phyloP scores from a whole-genome alignment of 2,113 vertebrate species.

The Copsychus sechellarum region DNA sequence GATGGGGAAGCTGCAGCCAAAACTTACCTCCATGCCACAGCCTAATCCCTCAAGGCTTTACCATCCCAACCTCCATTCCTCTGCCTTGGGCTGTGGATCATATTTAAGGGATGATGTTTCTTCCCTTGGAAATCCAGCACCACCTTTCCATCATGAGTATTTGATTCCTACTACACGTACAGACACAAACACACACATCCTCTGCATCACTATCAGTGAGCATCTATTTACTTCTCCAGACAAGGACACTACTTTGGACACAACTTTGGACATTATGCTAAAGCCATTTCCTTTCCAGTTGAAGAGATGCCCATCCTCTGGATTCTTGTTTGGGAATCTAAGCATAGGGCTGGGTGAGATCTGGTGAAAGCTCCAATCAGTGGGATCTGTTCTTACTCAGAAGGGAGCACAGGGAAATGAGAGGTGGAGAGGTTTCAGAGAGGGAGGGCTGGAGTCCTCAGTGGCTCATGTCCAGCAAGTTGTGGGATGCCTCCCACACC shows the following conservation, averaged over 20 bases:
- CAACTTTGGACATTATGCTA: neutral
- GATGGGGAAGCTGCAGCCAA: neutral
- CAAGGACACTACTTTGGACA: neutral
- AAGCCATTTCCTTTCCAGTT: neutral
- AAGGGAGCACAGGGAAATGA: neutral
- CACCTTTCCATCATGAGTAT: neutral
- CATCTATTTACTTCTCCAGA: constrained; percentile 1
- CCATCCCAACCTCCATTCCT: neutral
- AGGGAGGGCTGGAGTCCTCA: neutral
- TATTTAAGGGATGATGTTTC: neutral
- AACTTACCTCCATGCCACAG: constrained; percentile 1
- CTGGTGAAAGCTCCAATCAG: neutral
- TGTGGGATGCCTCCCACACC: neutral
- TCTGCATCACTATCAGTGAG: neutral
- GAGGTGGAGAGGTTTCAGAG: neutral
- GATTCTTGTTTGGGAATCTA: neutral
- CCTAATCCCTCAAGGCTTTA: neutral
- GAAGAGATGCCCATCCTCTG: neutral
- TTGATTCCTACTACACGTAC: neutral
- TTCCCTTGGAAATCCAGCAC: neutral
- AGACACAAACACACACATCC: neutral
- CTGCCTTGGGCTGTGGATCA: neutral
- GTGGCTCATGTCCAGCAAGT: neutral
- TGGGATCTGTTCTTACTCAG: neutral
- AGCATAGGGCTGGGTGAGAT: neutral